A percentile compares a stretch with the other conserved stretches of the same genome.
Evolutionary conservation across 2,797 vertebrate genomes (phyloP).

Genomic region (Helarctos malayanus): DNA sequence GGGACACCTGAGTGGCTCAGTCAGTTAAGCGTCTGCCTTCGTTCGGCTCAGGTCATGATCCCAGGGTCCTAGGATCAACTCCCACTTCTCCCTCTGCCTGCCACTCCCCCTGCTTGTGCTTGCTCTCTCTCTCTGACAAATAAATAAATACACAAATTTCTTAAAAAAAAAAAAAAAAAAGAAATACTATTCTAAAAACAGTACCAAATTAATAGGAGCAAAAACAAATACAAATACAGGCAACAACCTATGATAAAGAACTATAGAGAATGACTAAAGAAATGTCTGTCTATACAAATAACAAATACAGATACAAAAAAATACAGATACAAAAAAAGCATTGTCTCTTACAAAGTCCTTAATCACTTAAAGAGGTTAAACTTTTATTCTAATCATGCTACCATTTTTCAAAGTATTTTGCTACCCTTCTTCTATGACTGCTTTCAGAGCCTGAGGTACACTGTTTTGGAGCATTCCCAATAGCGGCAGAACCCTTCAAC

Average conservation of each 20-base stretch:
- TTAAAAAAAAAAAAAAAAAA: too few relatives aligned
- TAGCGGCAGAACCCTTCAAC: not conserved
- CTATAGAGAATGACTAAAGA: not conserved
- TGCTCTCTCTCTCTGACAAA: too few relatives aligned
- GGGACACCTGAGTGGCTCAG: too few relatives aligned
- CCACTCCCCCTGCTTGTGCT: too few relatives aligned
- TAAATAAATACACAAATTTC: too few relatives aligned
- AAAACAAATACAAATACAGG: conserved; percentile 21
- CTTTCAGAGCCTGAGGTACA: not conserved
- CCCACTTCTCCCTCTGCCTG: too few relatives aligned
- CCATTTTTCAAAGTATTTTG: conserved; percentile 15
- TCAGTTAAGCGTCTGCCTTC: too few relatives aligned
- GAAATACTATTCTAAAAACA: not conserved
- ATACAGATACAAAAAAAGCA: not conserved
- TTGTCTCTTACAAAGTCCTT: not conserved
- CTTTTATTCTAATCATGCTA: not conserved
- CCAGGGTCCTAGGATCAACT: too few relatives aligned
- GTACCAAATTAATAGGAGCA: not conserved
- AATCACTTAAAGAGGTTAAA: not conserved
- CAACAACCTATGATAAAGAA: not conserved
- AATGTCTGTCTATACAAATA: not conserved
- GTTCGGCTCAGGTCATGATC: too few relatives aligned
- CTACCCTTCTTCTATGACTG: not conserved
- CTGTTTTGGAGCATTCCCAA: not conserved
- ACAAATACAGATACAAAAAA: not conserved